phyloP scores from a whole-genome alignment of 2,797 vertebrate genomes.

The Ctenopoma multispine region DNA sequence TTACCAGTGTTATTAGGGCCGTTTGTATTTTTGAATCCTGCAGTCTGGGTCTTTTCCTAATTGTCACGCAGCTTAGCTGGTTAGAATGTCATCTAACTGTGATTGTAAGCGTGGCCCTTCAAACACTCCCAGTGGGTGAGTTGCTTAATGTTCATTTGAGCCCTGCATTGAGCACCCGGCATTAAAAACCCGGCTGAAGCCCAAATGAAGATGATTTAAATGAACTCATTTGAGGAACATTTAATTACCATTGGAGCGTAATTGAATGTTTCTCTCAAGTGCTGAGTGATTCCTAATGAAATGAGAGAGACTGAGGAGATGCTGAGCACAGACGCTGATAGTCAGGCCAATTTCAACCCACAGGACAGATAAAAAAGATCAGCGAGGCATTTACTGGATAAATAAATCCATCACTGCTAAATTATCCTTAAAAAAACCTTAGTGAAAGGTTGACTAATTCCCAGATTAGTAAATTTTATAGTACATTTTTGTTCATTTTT shows the following conservation, averaged over 20 bases:
- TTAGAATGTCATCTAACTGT: conserved; percentile 77
- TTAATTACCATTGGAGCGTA: conserved; percentile 81
- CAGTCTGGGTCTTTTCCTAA: conserved; percentile 42
- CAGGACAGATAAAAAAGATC: conserved; percentile 42
- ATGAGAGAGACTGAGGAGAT: conserved; percentile 66
- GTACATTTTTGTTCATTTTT: not conserved
- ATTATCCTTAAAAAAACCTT: conserved; percentile 35
- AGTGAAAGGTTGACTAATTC: not conserved
- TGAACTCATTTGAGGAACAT: conserved; percentile 81
- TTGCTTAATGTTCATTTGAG: conserved; percentile 72
- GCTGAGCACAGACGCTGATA: conserved; percentile 51
- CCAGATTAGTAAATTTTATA: too few species aligned
- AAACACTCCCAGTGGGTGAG: conserved; percentile 69
- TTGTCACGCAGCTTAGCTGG: conserved; percentile 63
- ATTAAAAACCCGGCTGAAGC: conserved; percentile 72
- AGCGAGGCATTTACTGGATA: conserved; percentile 28
- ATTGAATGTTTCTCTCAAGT: conserved; percentile 83
- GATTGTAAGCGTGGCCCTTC: conserved; percentile 67
- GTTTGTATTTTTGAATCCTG: conserved; percentile 54
- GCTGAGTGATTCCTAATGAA: conserved; percentile 82
- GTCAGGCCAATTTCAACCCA: conserved; percentile 37
- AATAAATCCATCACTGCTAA: conserved; percentile 53
- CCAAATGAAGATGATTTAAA: conserved; percentile 82
- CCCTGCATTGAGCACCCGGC: conserved; percentile 54
- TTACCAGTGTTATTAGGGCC: conserved; percentile 20